phyloP scores from a whole-genome alignment of 2,888 invertebrate species.

The Drosophila setosimentum region DNA sequence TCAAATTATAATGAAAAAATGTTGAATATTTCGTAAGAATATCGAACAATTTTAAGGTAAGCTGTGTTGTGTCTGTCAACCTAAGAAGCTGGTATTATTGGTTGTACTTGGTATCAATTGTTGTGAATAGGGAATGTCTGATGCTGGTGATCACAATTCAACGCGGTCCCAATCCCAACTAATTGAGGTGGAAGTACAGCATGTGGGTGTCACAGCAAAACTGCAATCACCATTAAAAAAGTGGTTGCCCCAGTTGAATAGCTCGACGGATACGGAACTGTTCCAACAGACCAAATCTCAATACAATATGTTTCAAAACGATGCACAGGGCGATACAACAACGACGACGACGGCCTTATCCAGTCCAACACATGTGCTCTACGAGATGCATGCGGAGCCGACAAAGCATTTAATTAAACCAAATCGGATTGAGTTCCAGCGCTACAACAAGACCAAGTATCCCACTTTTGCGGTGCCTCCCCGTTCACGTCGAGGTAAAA shows the following conservation, averaged over 20 bases:
- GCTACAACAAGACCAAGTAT: slow-evolving; percentile 61
- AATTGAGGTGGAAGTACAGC: slow-evolving; percentile 80
- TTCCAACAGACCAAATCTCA: slow-evolving; percentile 54
- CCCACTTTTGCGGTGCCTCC: slow-evolving; percentile 33
- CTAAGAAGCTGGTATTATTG: not conserved
- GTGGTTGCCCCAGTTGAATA: slow-evolving; percentile 70
- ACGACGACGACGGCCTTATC: slow-evolving; percentile 41
- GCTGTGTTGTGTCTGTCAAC: slow-evolving; percentile 17
- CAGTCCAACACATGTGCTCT: slow-evolving; percentile 68
- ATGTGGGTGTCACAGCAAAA: slow-evolving; percentile 83
- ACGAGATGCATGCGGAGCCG: slow-evolving; percentile 78
- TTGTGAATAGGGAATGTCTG: slow-evolving; percentile 66
- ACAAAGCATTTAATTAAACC: slow-evolving; percentile 61
- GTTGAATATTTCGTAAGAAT: not conserved
- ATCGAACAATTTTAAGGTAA: not conserved
- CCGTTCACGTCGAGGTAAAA: slow-evolving; percentile 32
- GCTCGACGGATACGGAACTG: slow-evolving; percentile 81
- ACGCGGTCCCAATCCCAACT: slow-evolving; percentile 76
- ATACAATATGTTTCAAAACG: slow-evolving; percentile 70
- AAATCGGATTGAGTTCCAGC: slow-evolving; percentile 82
- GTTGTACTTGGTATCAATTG: not conserved
- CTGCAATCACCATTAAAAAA: slow-evolving; percentile 79
- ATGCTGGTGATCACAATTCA: slow-evolving; percentile 63
- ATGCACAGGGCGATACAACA: slow-evolving; percentile 39
- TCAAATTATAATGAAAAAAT: not conserved